Evolutionary conservation across 2,888 invertebrate species (phyloP), one percentile per base, ranked within the genome.

Genomic region (Auanema freiburgensis): DNA sequence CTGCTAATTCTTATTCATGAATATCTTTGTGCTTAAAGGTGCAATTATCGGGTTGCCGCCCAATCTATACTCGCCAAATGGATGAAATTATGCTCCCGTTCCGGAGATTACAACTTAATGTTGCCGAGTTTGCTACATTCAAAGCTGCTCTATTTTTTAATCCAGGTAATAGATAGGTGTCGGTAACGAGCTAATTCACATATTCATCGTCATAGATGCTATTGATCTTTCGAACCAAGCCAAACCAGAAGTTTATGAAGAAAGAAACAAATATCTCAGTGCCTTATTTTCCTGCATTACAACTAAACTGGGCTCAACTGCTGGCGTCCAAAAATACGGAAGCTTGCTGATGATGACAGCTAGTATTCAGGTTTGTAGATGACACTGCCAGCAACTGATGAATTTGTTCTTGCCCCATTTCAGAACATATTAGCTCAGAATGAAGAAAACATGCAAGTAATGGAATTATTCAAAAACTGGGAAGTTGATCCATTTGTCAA

Each of bases 391-490:
- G 16, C 3, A 16, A 18, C 21, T 46, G n/a, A 52, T 16, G 23
- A 52, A 21, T 52, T 23, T 12, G 11, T 16, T 52, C 23, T 16
- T 16, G 16, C 16, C 8, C 12, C 42, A 46, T 67, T 79, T 69
- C 68, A 81, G 80, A 80, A 82, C 63, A 83, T 82, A 58, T 74
- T 82, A 63, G 78, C 79, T 21, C 77, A 78, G 65, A 83, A 82
- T 63, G 82, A 82, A 57, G 82, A 82, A 55, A 82, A 82, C 64
- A 82, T 82, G 82, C 82, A 83, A 62, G 79, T 82, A 16, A 82
- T 82, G 81, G 79, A 80, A 49, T 66, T 80, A 57, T 80, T 78
- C 64, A 75, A 75, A 64, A 74, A 76, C 61, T 76, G 78, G 71
- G 76, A 72, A 61, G 72, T 78, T 52, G 77, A 79, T 66, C 72